Evolutionary conservation across 1,140 invertebrate genomes (phyloP), one percentile per base, ranked within the genome.

Genomic region (Drosophila nannoptera): DNA sequence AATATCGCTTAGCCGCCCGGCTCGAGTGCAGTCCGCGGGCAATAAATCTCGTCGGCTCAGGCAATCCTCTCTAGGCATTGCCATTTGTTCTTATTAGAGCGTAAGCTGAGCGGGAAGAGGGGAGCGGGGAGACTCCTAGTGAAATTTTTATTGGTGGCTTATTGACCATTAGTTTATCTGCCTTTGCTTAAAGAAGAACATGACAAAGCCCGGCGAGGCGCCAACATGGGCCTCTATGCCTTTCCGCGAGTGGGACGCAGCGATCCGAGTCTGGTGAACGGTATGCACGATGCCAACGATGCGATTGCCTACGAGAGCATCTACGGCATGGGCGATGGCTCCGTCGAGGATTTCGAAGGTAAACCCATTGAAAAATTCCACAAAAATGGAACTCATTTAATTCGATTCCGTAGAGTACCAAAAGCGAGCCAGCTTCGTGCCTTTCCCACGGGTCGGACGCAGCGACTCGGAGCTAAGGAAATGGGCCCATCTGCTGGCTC

Each of bases 171-270:
- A 11, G 7, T 35, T 16, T 55, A 8, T 22, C 9, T 6, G 12
- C 9, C 8, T 8, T 48, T 8, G 43, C 14, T 16, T 88, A 73
- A 88, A 35, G 43, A 77, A 33, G 78, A 88, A 53, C 76, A 89
- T 42, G 74, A 63, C 29, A 89, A 89, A 69, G 78, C 69, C 38
- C 75, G 87, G 1, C 72, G 88, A 12, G 87, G 86, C 38, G 91
- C 91, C 1, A 90, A 91, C 0, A 74, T 91, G 59, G 91, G 91
- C 35, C 78, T 92, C 4, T 92, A 91, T 73, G 91, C 92, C 0
- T 92, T 92, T 58, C 92, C 92, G 9, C 89, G 92, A 53, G 91
- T 92, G 0, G 92, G 92, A 1, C 88, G 92, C 32, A 90, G 91
- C 9, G 90, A 90, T 63, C 83, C 89, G 6, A 90, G 87, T 35